Base-by-base conservation (phyloP, 2,888 invertebrate genomes). In the Rugalucina vietnamica region DNA sequence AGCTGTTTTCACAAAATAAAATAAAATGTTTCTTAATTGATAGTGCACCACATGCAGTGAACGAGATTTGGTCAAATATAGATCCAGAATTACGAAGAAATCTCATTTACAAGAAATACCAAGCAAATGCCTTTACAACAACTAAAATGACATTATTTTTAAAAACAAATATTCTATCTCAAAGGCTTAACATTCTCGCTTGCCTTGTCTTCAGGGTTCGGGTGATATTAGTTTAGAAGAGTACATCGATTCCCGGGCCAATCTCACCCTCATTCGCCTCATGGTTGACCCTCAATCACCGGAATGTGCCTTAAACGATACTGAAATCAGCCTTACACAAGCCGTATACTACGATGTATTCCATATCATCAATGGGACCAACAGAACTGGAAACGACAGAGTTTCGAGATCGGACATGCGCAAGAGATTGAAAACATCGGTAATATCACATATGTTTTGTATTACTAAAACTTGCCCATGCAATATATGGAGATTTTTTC, bases 191-290 rank as follows among this genome's bases (percentile, higher is more conserved):
- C n/a, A n/a, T n/a, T n/a, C n/a, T n/a, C n/a, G n/a, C n/a, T n/a
- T n/a, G n/a, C n/a, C n/a, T n/a, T n/a, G n/a, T n/a, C n/a, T 82
- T 32, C 83, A 93, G 93, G 91, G 90, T 72, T 84, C 90, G 50
- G 90, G 90, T 49, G 91, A 91, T 79, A 90, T 89, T 39, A 87
- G 87, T 71, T 86, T 93, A 85, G 85, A 89, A 34, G 83, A 90
- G 75, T 93, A 89, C 79, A 89, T 91, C 43, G 93, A 92, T 82
- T 91, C 93, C 36, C 83, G 90, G 34, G 92, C 92, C 69, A 93
- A 93, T 75, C 81, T 93, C 39, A 93, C 93, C 14, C 88, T 92
- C 34, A 86, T 93, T 50, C 90, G 90, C 54, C 87, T 93, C 54
- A 92, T 92, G 90, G 90, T 91, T 82, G 91, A 92, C 77, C 87